Evolutionary conservation across 2,113 vertebrate species (phyloP), one percentile per base, ranked within the genome.

Genomic region (Aspidoscelis tigris): DNA sequence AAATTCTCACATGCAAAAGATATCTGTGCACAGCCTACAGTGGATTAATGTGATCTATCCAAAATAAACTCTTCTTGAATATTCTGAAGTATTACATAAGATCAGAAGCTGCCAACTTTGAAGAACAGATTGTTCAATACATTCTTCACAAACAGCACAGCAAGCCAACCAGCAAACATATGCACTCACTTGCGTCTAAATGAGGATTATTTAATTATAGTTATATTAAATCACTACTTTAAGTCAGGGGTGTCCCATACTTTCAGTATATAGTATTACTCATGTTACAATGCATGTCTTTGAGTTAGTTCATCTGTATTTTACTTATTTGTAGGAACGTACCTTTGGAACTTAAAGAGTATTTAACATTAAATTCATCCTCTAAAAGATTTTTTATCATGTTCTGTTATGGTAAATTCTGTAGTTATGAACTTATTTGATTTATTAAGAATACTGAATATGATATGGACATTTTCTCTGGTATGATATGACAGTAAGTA

Each of bases 91-190:
- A 50, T 69, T 80, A 21, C 5, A 9, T 39, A 80, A 33, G 26
- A 20, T 50, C 61, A 26, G 22, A 81, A 39, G 78, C 14, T 68
- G 5, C 18, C 20, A 58, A 41, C 47, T 71, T 41, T 58, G 24
- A 78, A 81, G 44, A 83, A 83, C 61, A 55, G n/a, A 76, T 68
- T 76, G 9, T 53, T 65, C 55, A 82, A 39, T 82, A n/a, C 71
- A 82, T 6, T 64, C 5, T 66, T 75, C 44, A 68, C n/a, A 68
- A 53, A 65, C 26, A 76, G 64, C 33, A 3, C 21, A 83, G 7
- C n/a, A 68, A 68, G 16, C 6, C 43, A 65, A 20, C 73, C 50
- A 68, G 64, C 33, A 26, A 55, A 43, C 53, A 58, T 3, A 82
- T 70, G 53, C 2, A 55, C 24, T 18, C 2, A 61, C 33, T 10